A percentile compares a stretch with the other conserved stretches of the same genome.
These are phyloP conservation scores for Molossus molossus DNA, from an alignment of 2,797 vertebrate species.

Conservation along the genomic window DNA sequence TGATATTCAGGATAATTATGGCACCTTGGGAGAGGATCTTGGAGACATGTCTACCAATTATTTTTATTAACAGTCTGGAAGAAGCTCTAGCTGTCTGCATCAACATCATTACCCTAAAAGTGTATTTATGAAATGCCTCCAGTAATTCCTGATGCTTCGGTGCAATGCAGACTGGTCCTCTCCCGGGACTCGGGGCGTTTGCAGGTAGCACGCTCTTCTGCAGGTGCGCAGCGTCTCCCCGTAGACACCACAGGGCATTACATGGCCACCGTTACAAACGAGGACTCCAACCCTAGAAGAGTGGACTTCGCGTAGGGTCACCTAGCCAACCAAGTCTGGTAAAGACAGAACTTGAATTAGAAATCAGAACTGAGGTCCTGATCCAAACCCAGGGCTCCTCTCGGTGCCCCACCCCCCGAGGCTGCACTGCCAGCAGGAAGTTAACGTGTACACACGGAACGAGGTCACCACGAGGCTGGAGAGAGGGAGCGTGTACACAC, in stretches of 20 bases:
- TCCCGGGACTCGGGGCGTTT: neutral
- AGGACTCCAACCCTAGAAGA: neutral
- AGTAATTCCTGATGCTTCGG: neutral
- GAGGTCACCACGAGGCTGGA: too few species aligned
- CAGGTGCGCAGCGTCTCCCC: rapidly evolving
- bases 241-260: rapidly evolving
- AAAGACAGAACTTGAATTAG: neutral
- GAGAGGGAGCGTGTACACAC: too few species aligned
- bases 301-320: neutral
- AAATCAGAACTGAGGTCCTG: neutral
- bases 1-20: neutral
- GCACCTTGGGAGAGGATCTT: constrained; percentile 15
- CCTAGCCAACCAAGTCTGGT: neutral
- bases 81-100: neutral
- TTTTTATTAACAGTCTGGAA: neutral
- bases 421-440: too few species aligned
- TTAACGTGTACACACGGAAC: rapidly evolving
- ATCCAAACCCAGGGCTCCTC: neutral
- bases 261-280: neutral
- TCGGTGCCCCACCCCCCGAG: rapidly evolving
- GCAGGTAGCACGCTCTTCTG: rapidly evolving
- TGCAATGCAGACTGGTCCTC: rapidly evolving
- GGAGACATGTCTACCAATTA: neutral
- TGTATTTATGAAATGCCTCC: neutral
- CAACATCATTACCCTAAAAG: neutral